phyloP scores from a whole-genome alignment of 2,797 vertebrate genomes.

The Crenichthys baileyi region DNA sequence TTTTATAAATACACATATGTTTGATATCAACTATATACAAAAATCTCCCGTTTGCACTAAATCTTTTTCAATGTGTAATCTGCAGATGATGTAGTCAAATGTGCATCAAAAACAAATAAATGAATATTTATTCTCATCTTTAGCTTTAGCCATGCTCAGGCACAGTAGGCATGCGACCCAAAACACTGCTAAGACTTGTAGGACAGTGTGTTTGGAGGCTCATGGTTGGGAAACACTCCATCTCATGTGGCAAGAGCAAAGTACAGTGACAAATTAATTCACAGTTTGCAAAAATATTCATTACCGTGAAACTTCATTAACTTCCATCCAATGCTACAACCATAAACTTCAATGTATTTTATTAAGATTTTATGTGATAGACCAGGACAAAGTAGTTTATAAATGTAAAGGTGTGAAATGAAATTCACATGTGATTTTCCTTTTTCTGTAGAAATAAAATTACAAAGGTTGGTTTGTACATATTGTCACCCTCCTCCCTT shows the following conservation, averaged over 20 bases:
- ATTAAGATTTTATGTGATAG: background rate
- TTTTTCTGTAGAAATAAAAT: background rate
- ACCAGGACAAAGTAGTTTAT: background rate
- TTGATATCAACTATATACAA: background rate
- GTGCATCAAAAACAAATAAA: background rate
- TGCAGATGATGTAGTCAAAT: background rate
- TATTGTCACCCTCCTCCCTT: no score
- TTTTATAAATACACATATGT: background rate
- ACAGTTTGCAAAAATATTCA: no score
- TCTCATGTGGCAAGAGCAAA: background rate
- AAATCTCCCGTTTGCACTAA: background rate
- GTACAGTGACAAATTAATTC: background rate
- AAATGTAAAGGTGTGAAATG: no score
- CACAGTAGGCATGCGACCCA: background rate
- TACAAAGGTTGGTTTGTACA: background rate
- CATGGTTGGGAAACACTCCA: background rate
- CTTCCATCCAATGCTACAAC: background rate
- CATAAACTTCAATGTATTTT: background rate
- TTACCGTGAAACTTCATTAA: no score
- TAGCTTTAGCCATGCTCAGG: background rate
- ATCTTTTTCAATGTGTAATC: background rate
- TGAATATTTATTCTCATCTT: background rate
- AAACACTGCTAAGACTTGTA: background rate
- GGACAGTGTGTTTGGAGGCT: background rate
- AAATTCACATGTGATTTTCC: background rate